These are phyloP conservation scores for Lochmaea crataegi DNA, from an alignment of 2,888 invertebrate species.

Conservation along the genomic window DNA sequence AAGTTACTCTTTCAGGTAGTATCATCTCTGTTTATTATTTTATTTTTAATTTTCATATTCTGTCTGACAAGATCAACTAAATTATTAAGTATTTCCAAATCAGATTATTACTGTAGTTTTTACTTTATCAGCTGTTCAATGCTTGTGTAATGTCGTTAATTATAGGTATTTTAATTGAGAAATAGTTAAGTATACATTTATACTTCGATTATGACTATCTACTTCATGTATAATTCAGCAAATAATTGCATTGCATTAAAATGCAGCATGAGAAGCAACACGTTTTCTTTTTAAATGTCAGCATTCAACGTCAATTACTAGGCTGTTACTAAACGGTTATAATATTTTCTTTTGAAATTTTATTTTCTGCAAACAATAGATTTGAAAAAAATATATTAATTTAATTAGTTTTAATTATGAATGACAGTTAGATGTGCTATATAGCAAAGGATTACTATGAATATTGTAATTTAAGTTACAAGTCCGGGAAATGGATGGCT, in stretches of 20 bases:
- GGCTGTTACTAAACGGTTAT: neutral
- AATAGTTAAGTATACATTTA: conserved; percentile 17
- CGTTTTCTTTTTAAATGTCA: conserved; percentile 15
- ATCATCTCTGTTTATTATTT: neutral
- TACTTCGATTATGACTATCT: conserved; percentile 9
- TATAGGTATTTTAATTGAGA: conserved; percentile 14
- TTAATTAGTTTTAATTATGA: too few relatives aligned
- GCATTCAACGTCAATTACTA: conserved; percentile 1
- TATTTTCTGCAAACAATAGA: neutral
- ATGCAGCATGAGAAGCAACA: conserved; percentile 12
- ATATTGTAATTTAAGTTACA: too few relatives aligned
- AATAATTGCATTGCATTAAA: conserved; percentile 10
- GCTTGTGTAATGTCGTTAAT: conserved; percentile 13
- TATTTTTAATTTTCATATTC: neutral
- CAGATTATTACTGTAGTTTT: conserved; percentile 2
- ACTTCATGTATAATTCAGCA: conserved; percentile 16
- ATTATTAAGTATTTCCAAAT: conserved; percentile 5
- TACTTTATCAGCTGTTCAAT: conserved; percentile 4
- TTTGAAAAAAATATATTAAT: neutral
- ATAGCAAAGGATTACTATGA: too few relatives aligned
- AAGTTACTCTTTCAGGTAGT: too few relatives aligned
- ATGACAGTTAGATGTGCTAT: too few relatives aligned
- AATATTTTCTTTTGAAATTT: neutral
- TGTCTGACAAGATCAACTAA: neutral
- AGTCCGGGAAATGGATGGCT: too few relatives aligned